These are phyloP conservation scores for Drosophila kanekoi DNA, from an alignment of 2,888 invertebrate species.

Conservation along the genomic window DNA sequence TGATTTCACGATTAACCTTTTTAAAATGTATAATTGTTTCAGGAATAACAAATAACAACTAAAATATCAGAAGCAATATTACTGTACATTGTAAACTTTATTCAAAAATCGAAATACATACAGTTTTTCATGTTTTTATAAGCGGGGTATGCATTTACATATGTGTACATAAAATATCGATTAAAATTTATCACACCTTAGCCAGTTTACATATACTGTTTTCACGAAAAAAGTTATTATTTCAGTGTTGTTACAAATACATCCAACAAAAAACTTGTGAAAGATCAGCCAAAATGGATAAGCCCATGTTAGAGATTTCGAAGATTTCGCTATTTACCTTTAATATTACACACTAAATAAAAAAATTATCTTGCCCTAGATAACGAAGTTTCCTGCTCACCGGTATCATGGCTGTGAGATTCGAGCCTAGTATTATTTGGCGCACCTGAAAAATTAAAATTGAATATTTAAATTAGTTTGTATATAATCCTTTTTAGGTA, in stretches of 20 bases:
- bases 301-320: constrained; percentile 33
- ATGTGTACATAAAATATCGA: constrained; percentile 55
- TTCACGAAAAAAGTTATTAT: constrained; percentile 24
- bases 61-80: neutral
- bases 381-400: constrained; percentile 55
- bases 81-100: constrained; percentile 12
- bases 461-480: neutral
- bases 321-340: constrained; percentile 7
- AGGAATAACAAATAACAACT: no score
- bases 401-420: constrained; percentile 84
- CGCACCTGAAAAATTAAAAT: constrained; percentile 88
- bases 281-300: constrained; percentile 12
- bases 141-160: constrained; percentile 33
- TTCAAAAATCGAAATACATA: constrained; percentile 9
- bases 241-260: constrained; percentile 25
- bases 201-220: constrained; percentile 57
- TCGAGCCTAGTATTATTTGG: constrained; percentile 93
- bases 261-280: constrained; percentile 14
- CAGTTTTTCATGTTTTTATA: constrained; percentile 36
- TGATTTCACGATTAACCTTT: no score
- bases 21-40: no score
- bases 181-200: constrained; percentile 70
- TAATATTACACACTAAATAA: constrained; percentile 13
- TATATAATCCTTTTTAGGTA: neutral
- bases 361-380: constrained; percentile 53